Conservation (phyloP, 2,888 invertebrate species). For the Drosophila lacicola region DNA sequence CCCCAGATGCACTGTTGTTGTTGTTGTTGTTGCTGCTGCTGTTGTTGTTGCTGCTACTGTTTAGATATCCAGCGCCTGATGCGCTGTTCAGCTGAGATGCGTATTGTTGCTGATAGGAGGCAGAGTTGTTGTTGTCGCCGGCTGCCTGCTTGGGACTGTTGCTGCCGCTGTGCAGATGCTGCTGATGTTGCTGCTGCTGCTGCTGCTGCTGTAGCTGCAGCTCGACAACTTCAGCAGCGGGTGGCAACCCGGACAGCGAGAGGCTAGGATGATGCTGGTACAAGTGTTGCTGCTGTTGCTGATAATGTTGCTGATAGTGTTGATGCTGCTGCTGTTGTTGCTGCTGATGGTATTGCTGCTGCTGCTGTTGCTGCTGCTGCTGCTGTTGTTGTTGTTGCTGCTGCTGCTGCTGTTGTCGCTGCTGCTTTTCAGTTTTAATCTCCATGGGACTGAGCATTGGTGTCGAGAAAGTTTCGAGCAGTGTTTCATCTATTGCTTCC, state of each 20-base stretch:
- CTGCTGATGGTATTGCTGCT: constrained; percentile 62
- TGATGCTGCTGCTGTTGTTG: constrained; percentile 63
- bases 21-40: constrained; percentile 26
- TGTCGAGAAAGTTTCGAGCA: constrained; percentile 88
- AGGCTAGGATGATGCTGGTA: constrained; percentile 84
- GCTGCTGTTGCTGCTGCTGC: constrained; percentile 68
- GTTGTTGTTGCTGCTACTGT: constrained; percentile 71
- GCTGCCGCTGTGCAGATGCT: constrained; percentile 76
- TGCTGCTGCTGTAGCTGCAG: constrained; percentile 73
- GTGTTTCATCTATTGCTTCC: constrained; percentile 89
- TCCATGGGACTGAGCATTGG: constrained; percentile 92
- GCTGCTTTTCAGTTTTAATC: constrained; percentile 90
- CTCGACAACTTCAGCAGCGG: constrained; percentile 76
- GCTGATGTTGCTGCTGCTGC: constrained; percentile 66
- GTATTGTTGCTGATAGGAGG: constrained; percentile 78
- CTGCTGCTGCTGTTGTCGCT: constrained; percentile 74
- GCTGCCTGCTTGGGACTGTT: constrained; percentile 80
- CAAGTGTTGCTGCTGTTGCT: constrained; percentile 76
- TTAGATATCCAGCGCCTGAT: constrained; percentile 69
- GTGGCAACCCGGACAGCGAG: constrained; percentile 68
- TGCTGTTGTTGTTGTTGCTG: constrained; percentile 76
- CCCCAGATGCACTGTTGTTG: constrained; percentile 2
- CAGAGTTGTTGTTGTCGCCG: constrained; percentile 69
- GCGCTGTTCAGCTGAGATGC: constrained; percentile 74
- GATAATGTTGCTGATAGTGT: constrained; percentile 72